phyloP scores from a whole-genome alignment of 1,140 invertebrate species.

The Drosophila pandora region DNA sequence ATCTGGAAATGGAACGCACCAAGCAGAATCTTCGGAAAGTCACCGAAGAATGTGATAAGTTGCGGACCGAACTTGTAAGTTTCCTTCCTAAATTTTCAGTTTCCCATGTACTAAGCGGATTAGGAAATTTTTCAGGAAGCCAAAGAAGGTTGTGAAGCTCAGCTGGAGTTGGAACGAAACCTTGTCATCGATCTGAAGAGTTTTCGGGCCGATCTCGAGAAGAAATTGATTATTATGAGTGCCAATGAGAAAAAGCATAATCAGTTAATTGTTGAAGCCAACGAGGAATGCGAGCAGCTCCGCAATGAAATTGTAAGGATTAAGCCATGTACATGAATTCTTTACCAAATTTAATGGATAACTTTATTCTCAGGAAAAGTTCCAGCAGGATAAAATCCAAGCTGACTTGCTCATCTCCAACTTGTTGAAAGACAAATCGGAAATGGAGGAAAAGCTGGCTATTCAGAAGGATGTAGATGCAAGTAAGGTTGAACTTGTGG shows the following conservation, averaged over 20 bases:
- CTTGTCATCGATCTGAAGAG: too few species aligned
- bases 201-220: too few species aligned
- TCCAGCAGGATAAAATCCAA: neutral
- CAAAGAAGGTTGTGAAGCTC: neutral
- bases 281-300: constrained; percentile 30
- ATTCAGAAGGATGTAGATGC: neutral
- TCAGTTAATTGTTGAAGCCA: neutral
- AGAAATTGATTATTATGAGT: too few species aligned
- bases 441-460: neutral
- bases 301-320: constrained; percentile 26
- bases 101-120: neutral
- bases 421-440: neutral
- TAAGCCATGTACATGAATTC: neutral
- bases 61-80: neutral
- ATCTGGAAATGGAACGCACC: neutral
- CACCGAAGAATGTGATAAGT: neutral
- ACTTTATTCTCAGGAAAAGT: constrained; percentile 3
- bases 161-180: neutral
- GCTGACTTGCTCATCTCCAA: neutral
- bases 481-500: neutral
- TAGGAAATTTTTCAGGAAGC: neutral
- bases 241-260: too few species aligned
- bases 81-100: neutral
- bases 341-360: neutral
- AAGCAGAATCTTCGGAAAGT: neutral